Evolutionary conservation across 1,140 invertebrate species (phyloP).

Genomic region (Idris sp.): DNA sequence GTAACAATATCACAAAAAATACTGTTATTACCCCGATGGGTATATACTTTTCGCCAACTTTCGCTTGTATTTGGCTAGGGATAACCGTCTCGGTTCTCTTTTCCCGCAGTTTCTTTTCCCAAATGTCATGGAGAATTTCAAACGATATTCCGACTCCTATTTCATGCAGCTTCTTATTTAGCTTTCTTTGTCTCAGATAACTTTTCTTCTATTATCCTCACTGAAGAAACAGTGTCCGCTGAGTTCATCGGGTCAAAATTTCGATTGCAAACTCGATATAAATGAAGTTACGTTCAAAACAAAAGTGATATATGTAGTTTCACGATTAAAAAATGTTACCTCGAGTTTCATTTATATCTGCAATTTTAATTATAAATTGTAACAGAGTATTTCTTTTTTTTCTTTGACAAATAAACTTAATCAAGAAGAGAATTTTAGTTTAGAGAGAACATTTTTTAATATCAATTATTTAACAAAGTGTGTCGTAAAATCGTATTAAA

Average conservation of each 20-base stretch:
- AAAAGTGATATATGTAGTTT: too few species aligned
- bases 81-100: slow-evolving; percentile 11
- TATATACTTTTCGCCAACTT: slow-evolving; percentile 72
- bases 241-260: slow-evolving; percentile 35
- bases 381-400: too few species aligned
- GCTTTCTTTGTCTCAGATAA: slow-evolving; percentile 18
- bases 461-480: slow-evolving; percentile 17
- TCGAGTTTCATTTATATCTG: too few species aligned
- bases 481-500: slow-evolving; percentile 27
- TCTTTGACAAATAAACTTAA: too few species aligned
- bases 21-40: slow-evolving; percentile 72
- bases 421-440: not conserved
- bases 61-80: slow-evolving; percentile 48
- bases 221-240: not conserved
- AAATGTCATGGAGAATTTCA: slow-evolving; percentile 64
- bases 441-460: not conserved
- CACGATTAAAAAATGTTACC: too few species aligned
- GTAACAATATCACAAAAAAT: slow-evolving; percentile 74
- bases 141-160: slow-evolving; percentile 66
- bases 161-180: slow-evolving; percentile 67
- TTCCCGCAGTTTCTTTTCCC: slow-evolving; percentile 40
- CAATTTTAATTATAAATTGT: too few species aligned
- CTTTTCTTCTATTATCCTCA: slow-evolving; percentile 43
- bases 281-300: too few species aligned
- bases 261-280: too few species aligned